Percentiles rank a stretch among this genome's conserved stretches.
Conservation (phyloP, 2,888 invertebrate genomes). For the Perizoma flavofasciatum region DNA sequence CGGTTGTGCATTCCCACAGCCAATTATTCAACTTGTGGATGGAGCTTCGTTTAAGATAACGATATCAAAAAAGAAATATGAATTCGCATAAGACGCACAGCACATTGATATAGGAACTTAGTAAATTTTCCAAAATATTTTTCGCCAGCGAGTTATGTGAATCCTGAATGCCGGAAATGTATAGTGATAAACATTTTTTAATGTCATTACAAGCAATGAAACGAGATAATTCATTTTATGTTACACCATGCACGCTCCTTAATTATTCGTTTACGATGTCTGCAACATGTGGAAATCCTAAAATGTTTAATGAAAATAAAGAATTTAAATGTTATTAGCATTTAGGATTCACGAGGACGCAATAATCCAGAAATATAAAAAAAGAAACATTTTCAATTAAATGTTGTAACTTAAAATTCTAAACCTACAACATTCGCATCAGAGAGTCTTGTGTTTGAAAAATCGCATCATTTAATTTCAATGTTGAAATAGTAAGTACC, state of each 20-base stretch:
- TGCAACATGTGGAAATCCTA: conserved; percentile 39
- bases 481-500: conserved; percentile 7
- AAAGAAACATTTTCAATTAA: conserved; percentile 8
- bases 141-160: conserved; percentile 76
- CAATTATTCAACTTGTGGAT: no score
- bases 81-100: conserved; percentile 71
- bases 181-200: conserved; percentile 56
- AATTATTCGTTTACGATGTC: conserved; percentile 60
- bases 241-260: conserved; percentile 51
- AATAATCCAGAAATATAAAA: conserved; percentile 54
- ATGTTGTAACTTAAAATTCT: background rate
- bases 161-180: conserved; percentile 77
- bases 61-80: conserved; percentile 29
- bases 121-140: conserved; percentile 29
- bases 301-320: conserved; percentile 30
- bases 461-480: conserved; percentile 19
- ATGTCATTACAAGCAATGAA: conserved; percentile 62
- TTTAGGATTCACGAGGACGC: conserved; percentile 82
- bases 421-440: conserved; percentile 18
- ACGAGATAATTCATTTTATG: conserved; percentile 55
- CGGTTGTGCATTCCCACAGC: no score
- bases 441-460: conserved; percentile 2
- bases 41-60: no score
- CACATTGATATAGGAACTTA: conserved; percentile 41
- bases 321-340: conserved; percentile 49